Conservation (phyloP, 1,140 invertebrate species). For the Listronotus oregonensis region DNA sequence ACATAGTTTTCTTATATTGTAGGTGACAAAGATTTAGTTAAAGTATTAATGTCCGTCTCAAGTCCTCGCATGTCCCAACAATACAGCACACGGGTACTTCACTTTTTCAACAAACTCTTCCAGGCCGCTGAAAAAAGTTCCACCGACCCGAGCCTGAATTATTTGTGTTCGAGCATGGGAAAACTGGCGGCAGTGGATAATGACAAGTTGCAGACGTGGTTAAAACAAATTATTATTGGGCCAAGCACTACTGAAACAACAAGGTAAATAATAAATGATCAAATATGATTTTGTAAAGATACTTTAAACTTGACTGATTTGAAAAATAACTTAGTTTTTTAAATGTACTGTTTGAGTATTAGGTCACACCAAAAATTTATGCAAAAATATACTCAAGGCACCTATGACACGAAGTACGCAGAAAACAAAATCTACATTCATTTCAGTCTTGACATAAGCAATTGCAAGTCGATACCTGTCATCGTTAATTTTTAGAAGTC, state of each 20-base stretch:
- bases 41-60: constrained; percentile 76
- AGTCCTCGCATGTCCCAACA: constrained; percentile 68
- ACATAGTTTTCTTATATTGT: no score
- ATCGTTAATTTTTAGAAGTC: no score
- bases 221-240: constrained; percentile 70
- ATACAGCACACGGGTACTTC: constrained; percentile 78
- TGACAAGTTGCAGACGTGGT: constrained; percentile 70
- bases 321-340: no score
- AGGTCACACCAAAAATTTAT: no score
- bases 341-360: not conserved
- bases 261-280: not conserved
- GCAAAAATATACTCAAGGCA: no score
- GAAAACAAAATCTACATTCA: no score
- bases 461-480: no score
- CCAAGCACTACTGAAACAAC: constrained; percentile 56
- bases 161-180: constrained; percentile 70
- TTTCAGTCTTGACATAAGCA: no score
- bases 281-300: no score
- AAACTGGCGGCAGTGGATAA: constrained; percentile 70
- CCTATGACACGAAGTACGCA: no score
- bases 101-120: constrained; percentile 81
- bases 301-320: no score
- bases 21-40: constrained; percentile 64
- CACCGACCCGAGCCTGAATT: constrained; percentile 68
- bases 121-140: constrained; percentile 65